Evolutionary conservation across 2,113 vertebrate genomes (phyloP).

Genomic region (Pachypanchax playfairii): DNA sequence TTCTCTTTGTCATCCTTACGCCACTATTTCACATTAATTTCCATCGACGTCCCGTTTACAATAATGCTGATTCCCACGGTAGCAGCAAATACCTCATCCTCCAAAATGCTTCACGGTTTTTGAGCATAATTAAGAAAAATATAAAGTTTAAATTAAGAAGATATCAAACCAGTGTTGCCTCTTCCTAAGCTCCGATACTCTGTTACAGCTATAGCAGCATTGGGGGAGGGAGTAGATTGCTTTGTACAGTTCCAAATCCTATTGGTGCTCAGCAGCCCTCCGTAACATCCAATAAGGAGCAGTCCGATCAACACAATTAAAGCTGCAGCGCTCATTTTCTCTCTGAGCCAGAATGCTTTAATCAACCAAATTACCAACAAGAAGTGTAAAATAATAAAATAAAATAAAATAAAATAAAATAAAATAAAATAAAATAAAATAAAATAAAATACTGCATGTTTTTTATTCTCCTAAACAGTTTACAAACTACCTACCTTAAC

Average conservation of each 20-base stretch:
- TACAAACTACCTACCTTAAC: too few relatives aligned
- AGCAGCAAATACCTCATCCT: too few relatives aligned
- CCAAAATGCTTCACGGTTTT: too few relatives aligned
- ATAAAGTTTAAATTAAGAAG: background rate
- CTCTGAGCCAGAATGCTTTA: background rate
- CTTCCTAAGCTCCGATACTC: conserved; percentile 38
- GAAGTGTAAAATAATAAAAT: background rate
- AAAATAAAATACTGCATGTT: too few relatives aligned
- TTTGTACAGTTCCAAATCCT: conserved; percentile 69
- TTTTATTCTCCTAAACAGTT: too few relatives aligned
- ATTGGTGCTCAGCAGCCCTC: conserved; percentile 73
- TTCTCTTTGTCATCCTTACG: conserved; percentile 62
- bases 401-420: background rate
- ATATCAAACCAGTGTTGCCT: conserved; percentile 7
- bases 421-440: too few relatives aligned
- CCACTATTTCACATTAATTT: conserved; percentile 69
- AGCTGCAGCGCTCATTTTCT: conserved; percentile 4
- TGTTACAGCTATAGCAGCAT: conserved; percentile 50
- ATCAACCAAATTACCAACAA: too few relatives aligned
- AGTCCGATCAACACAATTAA: conserved; percentile 19
- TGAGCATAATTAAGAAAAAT: background rate
- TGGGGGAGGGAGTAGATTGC: conserved; percentile 81
- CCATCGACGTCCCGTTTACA: conserved; percentile 2
- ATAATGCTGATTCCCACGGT: too few relatives aligned
- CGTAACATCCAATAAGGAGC: conserved; percentile 68